These are phyloP conservation scores for Hafferia zeledoni DNA, from an alignment of 2,797 vertebrate species.

Conservation along the genomic window DNA sequence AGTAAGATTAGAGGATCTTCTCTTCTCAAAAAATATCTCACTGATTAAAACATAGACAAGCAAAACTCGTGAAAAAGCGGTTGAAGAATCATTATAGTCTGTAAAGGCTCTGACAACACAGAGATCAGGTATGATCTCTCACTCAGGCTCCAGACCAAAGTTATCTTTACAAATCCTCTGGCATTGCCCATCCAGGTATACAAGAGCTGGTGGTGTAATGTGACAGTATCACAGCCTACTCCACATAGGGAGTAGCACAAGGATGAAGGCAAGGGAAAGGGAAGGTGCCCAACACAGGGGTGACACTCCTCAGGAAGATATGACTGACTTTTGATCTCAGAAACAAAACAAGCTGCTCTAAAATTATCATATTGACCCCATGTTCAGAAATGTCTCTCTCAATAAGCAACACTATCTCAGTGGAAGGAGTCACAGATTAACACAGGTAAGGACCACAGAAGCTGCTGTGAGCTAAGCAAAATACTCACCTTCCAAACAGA, in stretches of 20 bases:
- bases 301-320: not conserved
- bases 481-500: constrained; percentile 84
- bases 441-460: not conserved
- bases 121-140: not conserved
- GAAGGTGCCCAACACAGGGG: not conserved
- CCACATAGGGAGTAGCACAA: not conserved
- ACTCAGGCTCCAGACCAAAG: not conserved
- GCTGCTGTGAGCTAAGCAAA: not conserved
- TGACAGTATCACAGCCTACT: not conserved
- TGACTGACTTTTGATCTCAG: not conserved
- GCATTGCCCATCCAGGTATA: not conserved
- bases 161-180: not conserved
- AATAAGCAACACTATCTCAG: not conserved
- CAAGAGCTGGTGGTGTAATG: not conserved
- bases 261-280: not conserved
- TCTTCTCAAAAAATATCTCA: not conserved
- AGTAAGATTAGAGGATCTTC: not conserved
- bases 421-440: not conserved
- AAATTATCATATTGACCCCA: rapidly evolving
- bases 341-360: not conserved
- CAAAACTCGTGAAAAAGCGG: not conserved
- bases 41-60: not conserved
- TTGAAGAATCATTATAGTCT: not conserved
- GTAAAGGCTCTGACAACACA: not conserved
- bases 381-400: not conserved